phyloP scores from a whole-genome alignment of 1,140 invertebrate species.

The Drosophila paulistorum region DNA sequence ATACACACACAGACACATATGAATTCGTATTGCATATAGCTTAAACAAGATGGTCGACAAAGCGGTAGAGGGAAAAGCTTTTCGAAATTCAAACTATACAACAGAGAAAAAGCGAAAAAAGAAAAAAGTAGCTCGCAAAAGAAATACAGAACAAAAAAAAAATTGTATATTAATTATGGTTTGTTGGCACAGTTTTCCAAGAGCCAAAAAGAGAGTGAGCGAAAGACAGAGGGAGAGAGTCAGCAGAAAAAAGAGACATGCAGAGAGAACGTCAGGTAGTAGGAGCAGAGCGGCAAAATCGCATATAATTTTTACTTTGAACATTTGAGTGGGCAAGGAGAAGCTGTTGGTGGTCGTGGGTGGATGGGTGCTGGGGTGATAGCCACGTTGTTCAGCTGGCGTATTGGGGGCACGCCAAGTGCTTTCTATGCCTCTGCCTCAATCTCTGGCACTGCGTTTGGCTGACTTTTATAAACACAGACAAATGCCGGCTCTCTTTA shows the following conservation, averaged over 20 bases:
- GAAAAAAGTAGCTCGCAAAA: constrained; percentile 52
- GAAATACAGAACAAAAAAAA: constrained; percentile 60
- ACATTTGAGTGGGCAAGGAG: constrained; percentile 25
- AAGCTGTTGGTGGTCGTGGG: not conserved
- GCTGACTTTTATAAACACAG: constrained; percentile 73
- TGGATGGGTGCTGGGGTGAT: constrained; percentile 14
- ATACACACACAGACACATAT: constrained; percentile 18
- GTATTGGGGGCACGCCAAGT: constrained; percentile 76
- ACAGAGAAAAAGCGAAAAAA: constrained; percentile 50
- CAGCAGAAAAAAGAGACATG: not conserved
- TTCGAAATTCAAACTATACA: constrained; percentile 54
- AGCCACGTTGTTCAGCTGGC: constrained; percentile 46
- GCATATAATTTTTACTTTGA: constrained; percentile 55
- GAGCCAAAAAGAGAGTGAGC: constrained; percentile 16
- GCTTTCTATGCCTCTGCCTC: constrained; percentile 39
- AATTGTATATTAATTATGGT: constrained; percentile 81
- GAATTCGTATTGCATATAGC: constrained; percentile 31
- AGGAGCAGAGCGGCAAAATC: not conserved
- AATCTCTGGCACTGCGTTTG: constrained; percentile 13
- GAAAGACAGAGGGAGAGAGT: not conserved
- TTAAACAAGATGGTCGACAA: constrained; percentile 66
- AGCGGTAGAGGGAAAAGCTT: constrained; percentile 39
- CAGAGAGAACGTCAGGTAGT: no score
- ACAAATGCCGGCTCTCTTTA: constrained; percentile 15
- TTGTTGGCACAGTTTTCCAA: constrained; percentile 74